phyloP scores from a whole-genome alignment of 2,113 vertebrate genomes.

The Polypterus bichir region DNA sequence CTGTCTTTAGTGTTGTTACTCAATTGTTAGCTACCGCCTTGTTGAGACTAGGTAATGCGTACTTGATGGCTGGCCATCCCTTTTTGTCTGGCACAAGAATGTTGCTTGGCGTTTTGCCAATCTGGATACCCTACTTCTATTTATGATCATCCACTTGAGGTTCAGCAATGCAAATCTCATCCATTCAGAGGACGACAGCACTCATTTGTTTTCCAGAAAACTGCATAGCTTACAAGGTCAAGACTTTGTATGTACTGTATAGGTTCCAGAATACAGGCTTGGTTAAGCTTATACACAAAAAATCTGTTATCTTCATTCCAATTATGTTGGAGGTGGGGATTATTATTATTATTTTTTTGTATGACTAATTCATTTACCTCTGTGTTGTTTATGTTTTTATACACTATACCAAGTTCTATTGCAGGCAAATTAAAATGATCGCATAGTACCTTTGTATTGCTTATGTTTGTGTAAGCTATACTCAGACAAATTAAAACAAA shows the following conservation, averaged over 20 bases:
- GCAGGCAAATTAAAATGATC: no score
- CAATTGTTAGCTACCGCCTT: conserved; percentile 37
- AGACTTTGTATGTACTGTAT: conserved; percentile 15
- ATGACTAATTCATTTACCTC: no score
- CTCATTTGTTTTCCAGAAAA: conserved; percentile 30
- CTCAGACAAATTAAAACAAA: no score
- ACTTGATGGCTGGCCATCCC: conserved; percentile 25
- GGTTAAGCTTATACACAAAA: no score
- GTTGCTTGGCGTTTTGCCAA: conserved; percentile 35
- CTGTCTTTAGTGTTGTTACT: conserved; percentile 30
- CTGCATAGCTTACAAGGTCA: conserved; percentile 32
- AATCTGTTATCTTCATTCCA: no score
- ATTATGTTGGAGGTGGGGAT: no score
- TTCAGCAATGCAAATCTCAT: conserved; percentile 39
- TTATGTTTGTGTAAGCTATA: no score
- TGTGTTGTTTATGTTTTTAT: no score
- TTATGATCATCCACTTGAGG: conserved; percentile 32
- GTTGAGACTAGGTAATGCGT: conserved; percentile 31
- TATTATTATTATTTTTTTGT: no score
- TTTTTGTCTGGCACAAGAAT: conserved; percentile 35
- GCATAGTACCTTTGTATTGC: no score
- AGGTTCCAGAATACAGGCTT: no score
- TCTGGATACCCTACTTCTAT: conserved; percentile 30
- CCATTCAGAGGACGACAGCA: conserved; percentile 32
- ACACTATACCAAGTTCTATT: no score